Percentiles rank a stretch among this genome's conserved stretches.
Conservation (phyloP, 2,797 vertebrate genomes). For the Eulemur coronatus region DNA sequence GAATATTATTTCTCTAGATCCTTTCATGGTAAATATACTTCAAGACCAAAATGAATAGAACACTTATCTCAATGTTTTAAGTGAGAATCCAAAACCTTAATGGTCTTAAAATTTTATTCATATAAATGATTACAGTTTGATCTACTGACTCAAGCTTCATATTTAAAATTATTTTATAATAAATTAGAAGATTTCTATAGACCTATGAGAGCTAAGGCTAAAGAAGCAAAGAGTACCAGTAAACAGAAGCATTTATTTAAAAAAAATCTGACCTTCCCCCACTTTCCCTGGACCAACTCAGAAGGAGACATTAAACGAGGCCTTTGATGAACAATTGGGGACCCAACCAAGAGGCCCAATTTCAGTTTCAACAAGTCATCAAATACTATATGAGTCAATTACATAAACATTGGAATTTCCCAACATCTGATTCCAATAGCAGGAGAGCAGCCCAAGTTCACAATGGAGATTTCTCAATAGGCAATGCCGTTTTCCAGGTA, state of each 20-base stretch:
- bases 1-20: neutral
- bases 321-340: constrained; percentile 76
- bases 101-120: constrained; percentile 35
- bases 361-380: constrained; percentile 84
- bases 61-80: neutral
- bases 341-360: constrained; percentile 69
- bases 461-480: constrained; percentile 85
- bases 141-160: constrained; percentile 51
- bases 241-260: constrained; percentile 5
- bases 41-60: constrained; percentile 28
- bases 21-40: constrained; percentile 16
- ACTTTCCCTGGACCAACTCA: neutral
- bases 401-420: constrained; percentile 84
- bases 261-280: neutral
- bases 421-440: constrained; percentile 85
- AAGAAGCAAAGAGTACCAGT: constrained; percentile 54
- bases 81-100: neutral
- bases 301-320: constrained; percentile 64
- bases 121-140: constrained; percentile 35
- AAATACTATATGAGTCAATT: constrained; percentile 86
- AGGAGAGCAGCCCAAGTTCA: constrained; percentile 84
- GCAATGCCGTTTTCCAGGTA: constrained; percentile 88
- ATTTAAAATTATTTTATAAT: constrained; percentile 62
- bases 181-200: constrained; percentile 68
- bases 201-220: constrained; percentile 46